phyloP scores from a whole-genome alignment of 2,113 vertebrate genomes.

The Calyptomena viridis region DNA sequence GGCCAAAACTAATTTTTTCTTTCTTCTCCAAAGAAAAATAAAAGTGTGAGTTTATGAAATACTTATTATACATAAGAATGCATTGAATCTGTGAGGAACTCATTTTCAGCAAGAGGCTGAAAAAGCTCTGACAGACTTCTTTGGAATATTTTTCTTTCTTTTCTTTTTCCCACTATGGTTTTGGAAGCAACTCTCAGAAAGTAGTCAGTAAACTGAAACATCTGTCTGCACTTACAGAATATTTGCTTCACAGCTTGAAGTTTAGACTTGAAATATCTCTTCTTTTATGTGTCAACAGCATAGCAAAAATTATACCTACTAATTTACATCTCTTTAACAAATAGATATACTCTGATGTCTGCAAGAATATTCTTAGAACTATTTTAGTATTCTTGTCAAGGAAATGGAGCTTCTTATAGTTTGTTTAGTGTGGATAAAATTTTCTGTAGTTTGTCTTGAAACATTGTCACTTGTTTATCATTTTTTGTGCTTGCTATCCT shows the following conservation, averaged over 20 bases:
- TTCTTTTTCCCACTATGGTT: background rate
- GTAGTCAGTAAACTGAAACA: background rate
- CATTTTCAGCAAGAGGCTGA: background rate
- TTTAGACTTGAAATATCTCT: background rate
- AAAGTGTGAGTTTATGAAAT: background rate
- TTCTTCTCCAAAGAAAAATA: background rate
- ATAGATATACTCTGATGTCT: background rate
- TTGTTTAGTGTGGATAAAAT: background rate
- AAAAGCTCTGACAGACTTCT: background rate
- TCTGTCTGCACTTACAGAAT: background rate
- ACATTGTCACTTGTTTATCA: background rate
- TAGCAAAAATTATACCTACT: background rate
- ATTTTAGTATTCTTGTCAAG: background rate
- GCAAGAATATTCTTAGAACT: background rate
- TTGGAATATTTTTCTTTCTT: background rate
- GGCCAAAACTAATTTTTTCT: background rate
- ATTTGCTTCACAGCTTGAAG: conserved; percentile 19
- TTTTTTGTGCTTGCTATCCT: background rate
- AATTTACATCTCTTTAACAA: background rate
- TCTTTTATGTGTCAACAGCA: background rate
- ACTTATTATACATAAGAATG: background rate
- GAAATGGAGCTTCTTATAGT: background rate
- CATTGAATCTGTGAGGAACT: background rate
- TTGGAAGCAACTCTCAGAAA: background rate
- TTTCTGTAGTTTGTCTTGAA: background rate